Conservation (phyloP, 1,140 invertebrate genomes). For the Drosophila insularis region DNA sequence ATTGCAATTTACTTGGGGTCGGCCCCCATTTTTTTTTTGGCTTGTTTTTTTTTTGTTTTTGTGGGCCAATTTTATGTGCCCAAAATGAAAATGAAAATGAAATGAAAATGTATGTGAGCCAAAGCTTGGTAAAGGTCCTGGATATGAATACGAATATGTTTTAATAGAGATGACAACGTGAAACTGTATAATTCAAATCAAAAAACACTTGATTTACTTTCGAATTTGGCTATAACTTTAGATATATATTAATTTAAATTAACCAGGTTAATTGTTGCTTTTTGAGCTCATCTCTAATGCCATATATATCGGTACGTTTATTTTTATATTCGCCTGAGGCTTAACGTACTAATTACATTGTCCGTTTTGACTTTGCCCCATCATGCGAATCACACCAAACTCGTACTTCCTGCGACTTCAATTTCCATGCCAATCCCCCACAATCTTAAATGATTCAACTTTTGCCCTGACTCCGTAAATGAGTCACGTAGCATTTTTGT, state of each 20-base stretch:
- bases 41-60: conserved; percentile 24
- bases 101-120: conserved; percentile 35
- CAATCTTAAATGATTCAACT: conserved; percentile 9
- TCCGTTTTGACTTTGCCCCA: conserved; percentile 27
- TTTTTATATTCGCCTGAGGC: conserved; percentile 20
- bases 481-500: conserved; percentile 74
- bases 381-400: conserved; percentile 1
- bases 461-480: conserved; percentile 44
- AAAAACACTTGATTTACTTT: no score
- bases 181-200: not conserved
- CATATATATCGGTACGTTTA: conserved; percentile 16
- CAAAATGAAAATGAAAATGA: conserved; percentile 54
- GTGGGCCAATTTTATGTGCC: conserved; percentile 37
- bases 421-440: not conserved
- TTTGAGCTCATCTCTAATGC: not conserved
- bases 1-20: conserved; percentile 60
- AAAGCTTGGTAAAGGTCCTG: conserved; percentile 21
- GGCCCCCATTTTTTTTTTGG: conserved; percentile 40
- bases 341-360: conserved; percentile 51
- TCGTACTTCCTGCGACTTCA: not conserved
- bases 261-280: not conserved
- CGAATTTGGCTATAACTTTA: no score
- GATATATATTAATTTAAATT: no score
- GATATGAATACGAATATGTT: conserved; percentile 28
- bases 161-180: conserved; percentile 3